Percentiles rank a stretch among this genome's conserved stretches.
Conservation (phyloP, 2,888 invertebrate species). For the Amorpha juglandis region DNA sequence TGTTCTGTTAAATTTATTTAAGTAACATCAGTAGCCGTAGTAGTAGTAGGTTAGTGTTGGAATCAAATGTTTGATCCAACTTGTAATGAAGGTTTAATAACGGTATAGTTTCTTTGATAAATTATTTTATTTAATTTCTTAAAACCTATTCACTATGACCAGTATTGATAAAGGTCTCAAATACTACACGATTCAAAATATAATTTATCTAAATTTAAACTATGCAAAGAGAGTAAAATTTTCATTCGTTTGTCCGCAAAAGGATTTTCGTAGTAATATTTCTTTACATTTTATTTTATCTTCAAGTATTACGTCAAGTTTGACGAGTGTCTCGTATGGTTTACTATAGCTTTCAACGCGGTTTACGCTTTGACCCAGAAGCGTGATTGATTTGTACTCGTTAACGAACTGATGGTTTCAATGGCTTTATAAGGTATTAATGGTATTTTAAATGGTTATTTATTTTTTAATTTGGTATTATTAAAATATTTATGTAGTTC, state of each 20-base stretch:
- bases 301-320: neutral
- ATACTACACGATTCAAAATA: too few relatives aligned
- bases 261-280: neutral
- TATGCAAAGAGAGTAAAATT: too few relatives aligned
- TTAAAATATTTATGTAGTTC: neutral
- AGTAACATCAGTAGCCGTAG: neutral
- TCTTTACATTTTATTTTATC: neutral
- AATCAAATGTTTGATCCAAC: neutral
- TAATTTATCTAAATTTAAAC: too few relatives aligned
- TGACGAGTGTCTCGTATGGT: neutral
- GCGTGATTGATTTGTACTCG: neutral
- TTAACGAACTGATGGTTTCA: neutral
- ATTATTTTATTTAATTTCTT: neutral
- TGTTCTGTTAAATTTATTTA: constrained; percentile 40
- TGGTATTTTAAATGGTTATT: neutral
- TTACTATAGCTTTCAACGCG: neutral
- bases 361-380: neutral
- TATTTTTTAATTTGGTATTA: neutral
- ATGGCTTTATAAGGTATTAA: neutral
- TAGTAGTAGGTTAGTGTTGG: neutral
- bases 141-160: too few relatives aligned
- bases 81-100: neutral
- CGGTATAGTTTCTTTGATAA: too few relatives aligned
- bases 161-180: neutral
- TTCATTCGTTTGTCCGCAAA: neutral